Conservation (phyloP, 2,888 invertebrate genomes). For the Epinotia nisella region DNA sequence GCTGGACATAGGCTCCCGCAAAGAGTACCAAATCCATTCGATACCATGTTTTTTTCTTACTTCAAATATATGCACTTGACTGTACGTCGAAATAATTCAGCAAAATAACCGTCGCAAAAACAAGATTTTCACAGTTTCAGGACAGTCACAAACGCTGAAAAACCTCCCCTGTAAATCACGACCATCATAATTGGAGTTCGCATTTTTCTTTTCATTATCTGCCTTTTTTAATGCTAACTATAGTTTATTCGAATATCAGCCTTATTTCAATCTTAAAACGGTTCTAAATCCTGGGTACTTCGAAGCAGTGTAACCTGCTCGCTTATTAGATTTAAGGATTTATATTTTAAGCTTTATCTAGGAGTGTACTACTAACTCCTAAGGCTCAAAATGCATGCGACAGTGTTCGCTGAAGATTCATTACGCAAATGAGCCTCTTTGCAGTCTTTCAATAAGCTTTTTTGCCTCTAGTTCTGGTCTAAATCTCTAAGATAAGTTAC, state of each 20-base stretch:
- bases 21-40: too few species aligned
- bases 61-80: background rate
- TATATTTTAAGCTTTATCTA: background rate
- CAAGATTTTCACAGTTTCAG: slow-evolving; percentile 1
- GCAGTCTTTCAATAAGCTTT: slow-evolving; percentile 33
- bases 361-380: too few species aligned
- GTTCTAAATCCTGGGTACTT: background rate
- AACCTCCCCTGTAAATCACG: slow-evolving; percentile 37
- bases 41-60: too few species aligned
- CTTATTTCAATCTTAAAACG: background rate
- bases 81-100: background rate
- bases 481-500: slow-evolving; percentile 3
- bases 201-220: slow-evolving; percentile 38
- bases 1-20: too few species aligned
- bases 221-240: slow-evolving; percentile 11
- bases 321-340: slow-evolving; percentile 14
- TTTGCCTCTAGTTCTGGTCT: slow-evolving; percentile 20
- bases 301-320: background rate
- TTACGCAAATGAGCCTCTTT: slow-evolving; percentile 36
- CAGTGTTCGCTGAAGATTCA: slow-evolving; percentile 28
- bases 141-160: slow-evolving; percentile 24
- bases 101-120: slow-evolving; percentile 2
- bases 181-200: slow-evolving; percentile 38
- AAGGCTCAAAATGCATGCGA: slow-evolving; percentile 9
- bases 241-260: background rate